A percentile compares a stretch with the other conserved stretches of the same genome.
Evolutionary conservation across 1,140 invertebrate genomes (phyloP).

Genomic region (Caerostris darwini): DNA sequence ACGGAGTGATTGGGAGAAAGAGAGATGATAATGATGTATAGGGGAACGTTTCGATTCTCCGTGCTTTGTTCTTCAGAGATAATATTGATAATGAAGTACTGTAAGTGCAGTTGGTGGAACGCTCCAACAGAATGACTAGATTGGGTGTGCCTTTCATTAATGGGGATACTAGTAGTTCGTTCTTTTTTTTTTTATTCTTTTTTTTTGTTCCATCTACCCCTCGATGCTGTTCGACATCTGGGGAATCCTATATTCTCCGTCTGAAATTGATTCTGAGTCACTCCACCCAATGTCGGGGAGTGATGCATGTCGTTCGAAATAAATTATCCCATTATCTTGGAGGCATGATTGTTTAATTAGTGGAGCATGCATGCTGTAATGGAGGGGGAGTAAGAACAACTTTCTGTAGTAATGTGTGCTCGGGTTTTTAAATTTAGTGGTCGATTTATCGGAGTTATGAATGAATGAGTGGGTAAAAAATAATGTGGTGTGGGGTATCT

Average conservation of each 20-base stretch:
- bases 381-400: neutral
- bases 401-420: neutral
- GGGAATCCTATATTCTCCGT: conserved; percentile 54
- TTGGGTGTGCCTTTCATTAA: conserved; percentile 45
- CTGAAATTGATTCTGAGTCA: conserved; percentile 56
- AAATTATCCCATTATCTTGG: conserved; percentile 33
- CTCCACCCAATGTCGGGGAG: neutral
- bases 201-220: neutral
- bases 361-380: neutral
- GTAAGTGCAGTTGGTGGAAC: conserved; percentile 57
- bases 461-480: neutral
- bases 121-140: neutral
- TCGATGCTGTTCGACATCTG: conserved; percentile 22
- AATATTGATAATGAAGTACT: conserved; percentile 59
- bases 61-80: conserved; percentile 26
- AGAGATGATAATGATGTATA: conserved; percentile 42
- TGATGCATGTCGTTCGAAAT: conserved; percentile 31
- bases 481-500: neutral
- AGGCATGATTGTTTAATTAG: conserved; percentile 38
- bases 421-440: neutral
- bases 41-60: conserved; percentile 32
- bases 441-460: neutral
- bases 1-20: conserved; percentile 9
- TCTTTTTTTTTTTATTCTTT: neutral
- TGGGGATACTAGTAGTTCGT: neutral